Percentiles rank a stretch among this genome's conserved stretches.
These are phyloP conservation scores for Pangasius mekongensis DNA, from an alignment of 2,797 vertebrate genomes.

Conservation along the genomic window DNA sequence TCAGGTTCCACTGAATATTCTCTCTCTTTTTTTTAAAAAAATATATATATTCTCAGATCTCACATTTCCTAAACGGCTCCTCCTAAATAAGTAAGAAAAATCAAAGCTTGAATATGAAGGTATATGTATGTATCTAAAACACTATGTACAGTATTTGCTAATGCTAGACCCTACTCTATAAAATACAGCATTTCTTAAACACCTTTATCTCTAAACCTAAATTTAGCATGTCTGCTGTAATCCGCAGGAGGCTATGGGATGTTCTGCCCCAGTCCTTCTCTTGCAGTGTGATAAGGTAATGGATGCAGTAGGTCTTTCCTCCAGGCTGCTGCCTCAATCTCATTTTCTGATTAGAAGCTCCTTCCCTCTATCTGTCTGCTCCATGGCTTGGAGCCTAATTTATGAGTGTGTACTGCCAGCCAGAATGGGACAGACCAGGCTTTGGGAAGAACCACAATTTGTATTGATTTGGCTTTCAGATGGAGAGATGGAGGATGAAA, in stretches of 20 bases:
- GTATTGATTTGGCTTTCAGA: constrained; percentile 63
- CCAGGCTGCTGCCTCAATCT: constrained; percentile 49
- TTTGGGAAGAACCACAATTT: constrained; percentile 54
- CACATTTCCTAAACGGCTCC: not conserved
- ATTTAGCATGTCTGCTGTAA: constrained; percentile 48
- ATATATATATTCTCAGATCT: not conserved
- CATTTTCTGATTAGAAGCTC: constrained; percentile 62
- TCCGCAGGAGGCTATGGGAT: constrained; percentile 51
- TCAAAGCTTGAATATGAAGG: not conserved
- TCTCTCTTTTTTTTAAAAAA: not conserved
- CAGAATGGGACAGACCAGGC: constrained; percentile 44
- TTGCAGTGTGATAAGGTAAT: constrained; percentile 65
- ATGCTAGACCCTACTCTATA: not conserved
- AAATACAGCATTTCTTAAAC: not conserved
- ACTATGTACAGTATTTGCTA: not conserved
- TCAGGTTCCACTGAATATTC: not conserved
- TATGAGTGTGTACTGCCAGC: constrained; percentile 54
- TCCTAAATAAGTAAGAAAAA: not conserved
- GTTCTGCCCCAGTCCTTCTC: constrained; percentile 42
- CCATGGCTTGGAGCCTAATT: constrained; percentile 60
- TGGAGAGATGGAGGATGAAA: constrained; percentile 45
- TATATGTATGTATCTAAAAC: not conserved
- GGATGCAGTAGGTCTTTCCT: constrained; percentile 50
- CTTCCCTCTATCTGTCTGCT: constrained; percentile 50
- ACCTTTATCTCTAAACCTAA: constrained; percentile 25